Evolutionary conservation across 2,113 vertebrate genomes (phyloP).

Genomic region (Montifringilla adamsi): DNA sequence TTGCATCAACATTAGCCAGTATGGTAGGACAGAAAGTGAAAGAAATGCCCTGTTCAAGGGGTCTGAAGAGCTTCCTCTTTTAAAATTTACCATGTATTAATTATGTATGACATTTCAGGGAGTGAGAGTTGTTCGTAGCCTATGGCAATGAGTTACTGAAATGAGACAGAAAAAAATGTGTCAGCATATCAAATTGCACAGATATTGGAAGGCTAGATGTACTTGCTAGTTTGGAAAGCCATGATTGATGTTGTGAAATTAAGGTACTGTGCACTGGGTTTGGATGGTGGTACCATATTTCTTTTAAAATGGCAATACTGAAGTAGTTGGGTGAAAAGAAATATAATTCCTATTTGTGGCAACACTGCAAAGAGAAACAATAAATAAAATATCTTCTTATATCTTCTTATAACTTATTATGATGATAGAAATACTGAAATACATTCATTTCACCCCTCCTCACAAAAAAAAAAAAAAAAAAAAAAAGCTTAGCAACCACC

Average conservation of each 20-base stretch:
- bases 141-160: conserved; percentile 23
- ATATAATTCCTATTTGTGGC: background rate
- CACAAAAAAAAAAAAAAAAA: background rate
- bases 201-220: background rate
- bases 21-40: background rate
- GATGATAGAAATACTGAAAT: background rate
- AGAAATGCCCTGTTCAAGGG: background rate
- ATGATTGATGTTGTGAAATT: background rate
- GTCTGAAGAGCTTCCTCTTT: conserved; percentile 2
- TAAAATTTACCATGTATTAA: conserved; percentile 3
- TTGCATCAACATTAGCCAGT: background rate
- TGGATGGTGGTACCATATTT: background rate
- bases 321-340: background rate
- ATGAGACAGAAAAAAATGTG: conserved; percentile 23
- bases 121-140: conserved; percentile 41
- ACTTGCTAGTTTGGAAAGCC: background rate
- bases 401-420: background rate
- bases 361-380: background rate
- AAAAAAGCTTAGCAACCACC: background rate
- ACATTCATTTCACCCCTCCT: background rate
- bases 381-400: background rate
- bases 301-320: background rate
- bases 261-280: background rate
- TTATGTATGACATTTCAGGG: conserved; percentile 37
- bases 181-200: background rate